Conservation (phyloP, 1,140 invertebrate species). For the Luehdorfia chinensis region DNA sequence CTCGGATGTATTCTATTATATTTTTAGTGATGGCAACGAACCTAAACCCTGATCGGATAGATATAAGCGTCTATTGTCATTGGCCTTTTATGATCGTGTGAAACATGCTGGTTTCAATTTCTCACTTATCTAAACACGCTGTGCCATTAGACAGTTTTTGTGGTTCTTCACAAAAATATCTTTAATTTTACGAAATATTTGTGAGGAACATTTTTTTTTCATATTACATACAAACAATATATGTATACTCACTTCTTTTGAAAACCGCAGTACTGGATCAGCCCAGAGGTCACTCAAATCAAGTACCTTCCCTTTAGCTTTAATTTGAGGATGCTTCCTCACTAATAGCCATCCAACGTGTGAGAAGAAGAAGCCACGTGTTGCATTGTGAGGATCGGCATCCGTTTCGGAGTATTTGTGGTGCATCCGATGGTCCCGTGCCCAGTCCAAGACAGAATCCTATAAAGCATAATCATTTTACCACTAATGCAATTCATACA, state of each 20-base stretch:
- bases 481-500: neutral
- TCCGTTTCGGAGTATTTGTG: slow-evolving; percentile 90
- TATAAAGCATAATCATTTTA: slow-evolving; percentile 19
- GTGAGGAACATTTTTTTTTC: too few relatives aligned
- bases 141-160: too few relatives aligned
- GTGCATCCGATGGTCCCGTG: slow-evolving; percentile 88
- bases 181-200: too few relatives aligned
- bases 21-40: too few relatives aligned
- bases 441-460: slow-evolving; percentile 76
- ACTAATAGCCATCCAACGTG: slow-evolving; percentile 91
- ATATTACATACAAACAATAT: neutral
- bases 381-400: slow-evolving; percentile 89
- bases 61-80: too few relatives aligned
- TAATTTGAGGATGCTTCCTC: slow-evolving; percentile 87
- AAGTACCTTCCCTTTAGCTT: slow-evolving; percentile 81
- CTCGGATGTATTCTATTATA: too few relatives aligned
- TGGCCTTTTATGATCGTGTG: too few relatives aligned
- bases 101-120: too few relatives aligned
- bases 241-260: slow-evolving; percentile 80
- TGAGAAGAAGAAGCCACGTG: slow-evolving; percentile 90
- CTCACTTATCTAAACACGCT: too few relatives aligned
- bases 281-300: slow-evolving; percentile 85
- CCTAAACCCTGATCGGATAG: too few relatives aligned
- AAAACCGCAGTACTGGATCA: slow-evolving; percentile 86
- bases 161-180: too few relatives aligned